Percentiles rank a stretch among this genome's conserved stretches.
Conservation (phyloP, 2,888 invertebrate species). For the Acleris literana region DNA sequence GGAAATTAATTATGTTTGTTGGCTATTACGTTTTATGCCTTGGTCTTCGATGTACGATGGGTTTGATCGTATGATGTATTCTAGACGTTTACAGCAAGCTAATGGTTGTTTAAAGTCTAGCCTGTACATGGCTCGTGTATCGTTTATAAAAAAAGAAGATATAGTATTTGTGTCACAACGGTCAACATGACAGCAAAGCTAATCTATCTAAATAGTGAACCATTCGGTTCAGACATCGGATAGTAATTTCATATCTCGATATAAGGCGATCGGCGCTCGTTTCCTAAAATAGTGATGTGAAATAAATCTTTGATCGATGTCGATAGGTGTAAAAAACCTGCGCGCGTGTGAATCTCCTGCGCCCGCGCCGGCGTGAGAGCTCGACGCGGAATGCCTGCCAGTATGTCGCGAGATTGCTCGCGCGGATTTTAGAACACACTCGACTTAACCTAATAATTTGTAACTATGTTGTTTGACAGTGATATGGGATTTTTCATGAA, state of each 20-base stretch:
- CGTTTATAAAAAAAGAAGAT: constrained; percentile 20
- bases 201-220: constrained; percentile 50
- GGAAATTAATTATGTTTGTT: constrained; percentile 49
- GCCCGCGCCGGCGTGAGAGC: constrained; percentile 70
- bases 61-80: constrained; percentile 15
- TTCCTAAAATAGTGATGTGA: constrained; percentile 82
- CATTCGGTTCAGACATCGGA: constrained; percentile 63
- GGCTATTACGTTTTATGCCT: constrained; percentile 21
- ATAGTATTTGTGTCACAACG: constrained; percentile 17
- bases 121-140: constrained; percentile 22
- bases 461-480: constrained; percentile 44
- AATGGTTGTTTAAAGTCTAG: background rate
- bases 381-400: constrained; percentile 59
- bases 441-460: constrained; percentile 43
- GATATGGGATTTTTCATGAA: constrained; percentile 40
- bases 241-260: constrained; percentile 77
- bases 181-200: constrained; percentile 38
- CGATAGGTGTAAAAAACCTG: constrained; percentile 72
- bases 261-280: constrained; percentile 70
- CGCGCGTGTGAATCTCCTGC: constrained; percentile 78
- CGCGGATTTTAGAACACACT: constrained; percentile 51
- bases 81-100: constrained; percentile 4
- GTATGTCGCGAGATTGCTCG: constrained; percentile 54
- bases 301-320: constrained; percentile 78
- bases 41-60: constrained; percentile 10